These are phyloP conservation scores for Porphyrio hochstetteri DNA, from an alignment of 2,113 vertebrate species.

Conservation along the genomic window DNA sequence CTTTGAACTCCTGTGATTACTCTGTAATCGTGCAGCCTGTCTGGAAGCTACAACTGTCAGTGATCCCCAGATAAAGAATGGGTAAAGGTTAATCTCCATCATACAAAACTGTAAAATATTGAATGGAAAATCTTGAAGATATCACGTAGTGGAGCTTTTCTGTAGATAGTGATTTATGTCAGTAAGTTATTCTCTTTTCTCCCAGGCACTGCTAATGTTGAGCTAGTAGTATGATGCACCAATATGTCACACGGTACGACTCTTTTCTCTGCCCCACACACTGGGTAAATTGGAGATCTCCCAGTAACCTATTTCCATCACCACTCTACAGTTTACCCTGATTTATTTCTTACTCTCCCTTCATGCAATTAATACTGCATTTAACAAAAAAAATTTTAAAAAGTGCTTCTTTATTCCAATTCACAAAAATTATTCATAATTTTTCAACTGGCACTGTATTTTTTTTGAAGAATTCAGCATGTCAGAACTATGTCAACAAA, in stretches of 20 bases:
- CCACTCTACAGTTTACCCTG: not conserved
- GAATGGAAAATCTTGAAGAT: not conserved
- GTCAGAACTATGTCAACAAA: not conserved
- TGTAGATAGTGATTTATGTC: not conserved
- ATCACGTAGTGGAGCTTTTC: not conserved
- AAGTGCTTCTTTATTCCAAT: not conserved
- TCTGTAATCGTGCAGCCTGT: not conserved
- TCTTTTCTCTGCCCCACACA: not conserved
- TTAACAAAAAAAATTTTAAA: not conserved
- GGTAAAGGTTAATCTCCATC: not conserved
- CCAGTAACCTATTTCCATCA: not conserved
- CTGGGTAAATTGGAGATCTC: not conserved
- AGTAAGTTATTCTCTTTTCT: not conserved
- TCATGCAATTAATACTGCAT: not conserved
- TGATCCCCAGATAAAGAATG: not conserved
- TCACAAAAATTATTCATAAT: not conserved
- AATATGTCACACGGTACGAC: not conserved
- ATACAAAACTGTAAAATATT: not conserved
- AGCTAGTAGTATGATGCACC: not conserved
- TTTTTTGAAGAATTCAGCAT: not conserved
- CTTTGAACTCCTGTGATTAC: not conserved
- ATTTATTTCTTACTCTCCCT: not conserved
- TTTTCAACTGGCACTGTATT: not conserved
- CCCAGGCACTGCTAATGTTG: not conserved
- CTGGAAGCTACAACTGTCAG: not conserved